Base-by-base conservation (phyloP, 1,140 invertebrate species). In the Drosophila setifemur region DNA sequence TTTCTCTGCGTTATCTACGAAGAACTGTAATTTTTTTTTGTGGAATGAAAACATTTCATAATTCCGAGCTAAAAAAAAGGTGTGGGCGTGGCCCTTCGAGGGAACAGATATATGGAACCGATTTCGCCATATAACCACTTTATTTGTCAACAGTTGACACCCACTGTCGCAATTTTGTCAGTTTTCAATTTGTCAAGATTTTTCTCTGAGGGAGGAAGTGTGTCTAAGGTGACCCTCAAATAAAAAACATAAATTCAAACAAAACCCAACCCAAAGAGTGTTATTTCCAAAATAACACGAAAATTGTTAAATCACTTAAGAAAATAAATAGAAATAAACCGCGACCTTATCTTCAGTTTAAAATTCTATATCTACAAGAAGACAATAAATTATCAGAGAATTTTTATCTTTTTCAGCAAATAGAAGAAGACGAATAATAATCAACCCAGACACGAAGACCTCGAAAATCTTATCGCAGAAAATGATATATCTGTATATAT, bases 141-240 rank as follows among this genome's bases (percentile, higher is more conserved):
- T 76, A 87, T 87, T 87, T 87, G 83, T 87, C 83, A 88, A 60
- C 74, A 44, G 42, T 63, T 87, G 82, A 83, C 76, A 54, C 35
- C 45, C 25, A 55, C 74, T 87, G 77, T 88, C 83, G 85, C 73
- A 75, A 83, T 68, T 87, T 85, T 75, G 77, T 72, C 61, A 74
- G 70, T 29, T 48, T 23, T 83, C 78, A 83, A 83, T 87, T 87
- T 87, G 73, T 87, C 83, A 83, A 40, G 44, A 48, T 68, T 42
- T 50, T 35, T 31, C 4, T 4, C 4, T 33, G 25, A 35, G 14
- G 18, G 18, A 12, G 43, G 19, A 50, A 39, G 49, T 53, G 37
- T 44, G 14, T 25, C 33, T 18, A 19, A 4, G 33, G 18, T 39
- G 18, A 23, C 18, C 25, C 12, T 39, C 19, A 28, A 61, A 16